These are phyloP conservation scores for Cephalopterus ornatus DNA, from an alignment of 2,113 vertebrate species.

Conservation along the genomic window DNA sequence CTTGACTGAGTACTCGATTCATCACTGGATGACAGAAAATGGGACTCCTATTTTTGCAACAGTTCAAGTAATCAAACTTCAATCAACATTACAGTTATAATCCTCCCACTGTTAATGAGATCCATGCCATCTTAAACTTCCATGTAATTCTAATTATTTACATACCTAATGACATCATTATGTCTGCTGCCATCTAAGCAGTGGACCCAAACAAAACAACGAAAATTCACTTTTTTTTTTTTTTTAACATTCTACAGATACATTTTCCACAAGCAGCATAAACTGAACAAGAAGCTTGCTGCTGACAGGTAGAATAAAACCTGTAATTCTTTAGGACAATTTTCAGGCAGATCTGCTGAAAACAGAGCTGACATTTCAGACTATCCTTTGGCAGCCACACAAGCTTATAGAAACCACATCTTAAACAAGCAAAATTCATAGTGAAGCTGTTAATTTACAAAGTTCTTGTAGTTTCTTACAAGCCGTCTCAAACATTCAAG, in stretches of 20 bases:
- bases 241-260: neutral
- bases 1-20: neutral
- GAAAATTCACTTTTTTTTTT: neutral
- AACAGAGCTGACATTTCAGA: neutral
- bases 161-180: neutral
- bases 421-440: neutral
- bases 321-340: neutral
- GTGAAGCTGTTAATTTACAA: neutral
- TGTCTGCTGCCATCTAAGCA: neutral
- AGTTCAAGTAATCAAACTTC: neutral
- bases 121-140: neutral
- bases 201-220: neutral
- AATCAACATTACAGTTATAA: neutral
- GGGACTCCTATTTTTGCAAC: neutral
- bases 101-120: neutral
- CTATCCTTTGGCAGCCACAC: neutral
- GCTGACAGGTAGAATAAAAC: neutral
- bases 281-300: neutral
- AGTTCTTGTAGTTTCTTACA: neutral
- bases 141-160: neutral
- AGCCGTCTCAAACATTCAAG: neutral
- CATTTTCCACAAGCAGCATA: neutral
- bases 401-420: neutral
- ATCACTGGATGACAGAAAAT: accelerated
- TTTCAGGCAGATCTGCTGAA: neutral